phyloP scores from a whole-genome alignment of 2,888 invertebrate species.

The Cetonia aurata region DNA sequence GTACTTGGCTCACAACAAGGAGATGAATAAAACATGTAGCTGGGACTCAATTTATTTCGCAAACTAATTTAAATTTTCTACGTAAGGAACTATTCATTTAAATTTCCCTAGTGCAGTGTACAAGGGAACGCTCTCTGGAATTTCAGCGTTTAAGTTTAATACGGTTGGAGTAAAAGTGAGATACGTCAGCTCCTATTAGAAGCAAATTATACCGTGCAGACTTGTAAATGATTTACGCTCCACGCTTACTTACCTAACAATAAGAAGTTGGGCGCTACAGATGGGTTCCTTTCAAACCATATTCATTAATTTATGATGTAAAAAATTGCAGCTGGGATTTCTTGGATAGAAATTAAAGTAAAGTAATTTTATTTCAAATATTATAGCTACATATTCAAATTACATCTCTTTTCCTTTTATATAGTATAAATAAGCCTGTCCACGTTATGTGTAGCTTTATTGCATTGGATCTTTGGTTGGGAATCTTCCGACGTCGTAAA shows the following conservation, averaged over 20 bases:
- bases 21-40: conserved; percentile 31
- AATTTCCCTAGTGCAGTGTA: conserved; percentile 12
- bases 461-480: conserved; percentile 5
- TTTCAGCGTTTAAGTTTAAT: conserved; percentile 28
- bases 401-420: conserved; percentile 6
- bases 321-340: too few relatives aligned
- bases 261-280: conserved; percentile 15
- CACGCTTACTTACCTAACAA: background rate
- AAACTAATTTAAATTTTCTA: conserved; percentile 29
- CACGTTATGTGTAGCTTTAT: conserved; percentile 21
- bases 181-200: conserved; percentile 27
- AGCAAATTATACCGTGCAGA: conserved; percentile 13
- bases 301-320: background rate
- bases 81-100: conserved; percentile 29
- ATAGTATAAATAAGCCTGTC: background rate
- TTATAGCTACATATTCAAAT: background rate
- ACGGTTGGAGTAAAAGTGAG: conserved; percentile 23
- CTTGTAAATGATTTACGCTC: conserved; percentile 10
- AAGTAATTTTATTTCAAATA: too few relatives aligned
- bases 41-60: conserved; percentile 33
- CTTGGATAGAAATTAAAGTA: too few relatives aligned
- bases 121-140: conserved; percentile 1
- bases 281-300: background rate
- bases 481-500: conserved; percentile 1
- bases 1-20: conserved; percentile 22